Evolutionary conservation across 2,113 vertebrate genomes (phyloP), one percentile per base, ranked within the genome.

Genomic region (Naja naja): DNA sequence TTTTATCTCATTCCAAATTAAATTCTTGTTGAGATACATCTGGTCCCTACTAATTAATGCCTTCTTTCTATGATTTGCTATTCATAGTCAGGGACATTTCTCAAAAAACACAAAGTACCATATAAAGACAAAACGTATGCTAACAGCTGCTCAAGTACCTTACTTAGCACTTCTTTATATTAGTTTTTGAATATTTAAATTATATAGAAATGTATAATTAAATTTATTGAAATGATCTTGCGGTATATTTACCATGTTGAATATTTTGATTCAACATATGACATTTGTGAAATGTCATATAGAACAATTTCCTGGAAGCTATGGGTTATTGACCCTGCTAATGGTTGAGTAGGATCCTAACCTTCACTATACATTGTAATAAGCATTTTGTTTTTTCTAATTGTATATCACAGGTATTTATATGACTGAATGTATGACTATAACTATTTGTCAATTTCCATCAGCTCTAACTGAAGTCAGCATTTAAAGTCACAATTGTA

Each of bases 151-250:
- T 96, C 49, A 95, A 95, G 94, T 92, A 96, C 25, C 56, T 95
- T 97, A 97, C 98, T 97, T 97, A 97, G 92, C 96, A 94, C 49
- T 34, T 95, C 93, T 97, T 97, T 96, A 85, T 54, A 85, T 97
- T 98, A 95, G 94, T 94, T 96, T 95, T 96, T 94, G 96, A 96
- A 94, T 92, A 89, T 5, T 52, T 95, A 97, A 98, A 95, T 97
- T 93, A 96, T 96, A 92, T 23, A 96, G 94, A 96, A 97, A 96
- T 81, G 34, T 93, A 96, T 25, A 90, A 97, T 96, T 95, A 92
- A 94, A 94, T 90, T 95, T 94, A 94, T 91, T 95, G 96, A 96
- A 96, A 96, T 92, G 95, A 25, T 47, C 90, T 95, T 94, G 94
- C 91, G 95, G 93, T 43, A 43, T 93, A 97, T 98, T 97, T 43